Evolutionary conservation across 2,888 invertebrate species (phyloP).

Genomic region (Lasioglossum zephyrum): DNA sequence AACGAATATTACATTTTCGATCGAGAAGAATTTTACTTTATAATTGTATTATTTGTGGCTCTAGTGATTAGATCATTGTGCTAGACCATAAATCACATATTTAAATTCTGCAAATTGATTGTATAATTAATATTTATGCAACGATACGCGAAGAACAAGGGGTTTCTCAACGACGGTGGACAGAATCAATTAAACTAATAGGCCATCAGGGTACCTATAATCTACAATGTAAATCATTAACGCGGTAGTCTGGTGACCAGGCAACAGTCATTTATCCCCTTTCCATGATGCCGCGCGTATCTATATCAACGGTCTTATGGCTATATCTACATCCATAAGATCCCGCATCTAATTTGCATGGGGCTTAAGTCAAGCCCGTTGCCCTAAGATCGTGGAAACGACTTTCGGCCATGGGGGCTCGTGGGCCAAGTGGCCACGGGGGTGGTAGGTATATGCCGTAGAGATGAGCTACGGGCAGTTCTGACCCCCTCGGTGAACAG

Average conservation of each 20-base stretch:
- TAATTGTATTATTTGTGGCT: too few species aligned
- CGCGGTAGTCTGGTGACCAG: constrained; percentile 47
- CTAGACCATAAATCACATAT: too few species aligned
- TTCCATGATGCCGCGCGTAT: constrained; percentile 50
- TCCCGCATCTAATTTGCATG: constrained; percentile 81
- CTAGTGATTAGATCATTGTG: background rate
- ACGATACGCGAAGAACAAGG: background rate
- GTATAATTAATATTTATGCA: background rate
- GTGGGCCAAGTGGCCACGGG: constrained; percentile 68
- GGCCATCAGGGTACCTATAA: constrained; percentile 17
- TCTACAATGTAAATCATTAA: constrained; percentile 65
- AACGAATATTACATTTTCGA: too few species aligned
- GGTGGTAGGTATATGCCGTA: constrained; percentile 67
- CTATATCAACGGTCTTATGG: constrained; percentile 60
- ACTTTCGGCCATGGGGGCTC: constrained; percentile 73
- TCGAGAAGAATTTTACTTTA: too few species aligned
- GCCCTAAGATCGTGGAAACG: constrained; percentile 79
- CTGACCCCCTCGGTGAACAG: constrained; percentile 79
- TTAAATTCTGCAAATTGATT: background rate
- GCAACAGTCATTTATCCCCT: constrained; percentile 56
- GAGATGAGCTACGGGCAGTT: constrained; percentile 83
- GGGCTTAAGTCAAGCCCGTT: constrained; percentile 72
- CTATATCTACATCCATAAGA: constrained; percentile 73
- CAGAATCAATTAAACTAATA: constrained; percentile 27
- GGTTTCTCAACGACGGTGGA: background rate